Base-by-base conservation (phyloP, 2,113 vertebrate species). In the Silurus asotus region DNA sequence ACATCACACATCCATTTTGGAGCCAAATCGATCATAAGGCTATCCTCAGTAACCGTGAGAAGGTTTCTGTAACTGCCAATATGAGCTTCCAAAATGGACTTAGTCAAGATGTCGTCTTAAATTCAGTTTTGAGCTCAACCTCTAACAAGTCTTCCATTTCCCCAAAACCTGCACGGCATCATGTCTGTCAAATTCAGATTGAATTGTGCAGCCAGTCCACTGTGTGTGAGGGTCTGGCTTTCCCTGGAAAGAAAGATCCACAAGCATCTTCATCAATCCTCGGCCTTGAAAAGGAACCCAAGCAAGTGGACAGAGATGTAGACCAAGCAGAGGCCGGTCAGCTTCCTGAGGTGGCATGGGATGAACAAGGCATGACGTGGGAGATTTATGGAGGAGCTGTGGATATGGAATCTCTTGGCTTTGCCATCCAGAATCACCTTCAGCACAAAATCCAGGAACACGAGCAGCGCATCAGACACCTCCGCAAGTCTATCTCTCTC, bases 291-390 rank as follows among this genome's bases (percentile, higher is more conserved):
- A 17, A 82, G 90, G 28, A 81, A 23, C 55, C 82, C 84, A 69
- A 82, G 19, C 0, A 91, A 88, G 37, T 91, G 89, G n/a, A 91
- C 91, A 62, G 79, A 23, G 59, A 69, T 0, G 64, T 45, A 19
- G 59, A 55, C 90, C 85, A 89, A 90, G n/a, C 84, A 56, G 80
- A 0, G 88, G 87, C 0, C 91, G 92, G 94, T 88, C 92, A 91
- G 0, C 90, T 96, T 85, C 92, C 94, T 72, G 95, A 96, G 74
- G 95, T 97, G 45, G 91, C 95, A n/a, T 97, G 96, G 96, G 96
- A 97, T 0, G 96, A 96, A 84, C 96, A 97, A 88, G 96, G 96
- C 80, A 97, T 97, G 96, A 97, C 96, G 0, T 97, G 96, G 96
- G 96, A 97, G 79, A 96, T 97, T 78, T 97, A 97, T 0, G 96